Evolutionary conservation across 2,888 invertebrate species (phyloP), one percentile per base, ranked within the genome.

Genomic region (Cyrtodaria siliqua): DNA sequence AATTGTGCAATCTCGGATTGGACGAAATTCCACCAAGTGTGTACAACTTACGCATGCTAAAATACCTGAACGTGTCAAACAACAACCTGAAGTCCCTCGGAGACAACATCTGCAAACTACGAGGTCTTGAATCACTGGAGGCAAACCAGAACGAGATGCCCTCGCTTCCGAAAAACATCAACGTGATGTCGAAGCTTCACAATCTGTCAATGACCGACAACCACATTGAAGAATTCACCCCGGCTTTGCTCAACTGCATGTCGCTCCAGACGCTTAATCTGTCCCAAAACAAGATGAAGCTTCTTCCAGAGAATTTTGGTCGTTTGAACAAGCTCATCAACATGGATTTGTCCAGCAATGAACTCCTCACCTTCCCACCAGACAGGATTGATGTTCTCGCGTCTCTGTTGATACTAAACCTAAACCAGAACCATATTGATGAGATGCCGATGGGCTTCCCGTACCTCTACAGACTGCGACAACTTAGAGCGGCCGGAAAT

Each of bases 351-450:
- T 91, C 92, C n/a, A 81, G 87, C 76, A 92, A 92, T 69, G 86
- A 88, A 62, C 71, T 92, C 33, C 75, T 90, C 49, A 84, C 80
- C 24, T 91, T 92, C 57, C 92, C 92, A 4, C 88, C 84, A 49
- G 91, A 91, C 64, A 82, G 86, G 9, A 89, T 98, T 87, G 97
- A 97, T 8, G 96, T 97, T 63, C 96, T 98, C 95, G 95, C 95
- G 0, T 97, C 97, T 92, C 93, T 92, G 57, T 27, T 88, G 33
- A 79, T 96, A 93, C 93, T 98, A 56, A 97, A 97, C 91, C 92
- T 98, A 8, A 96, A 96, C 6, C 94, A 96, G 90, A 98, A 98
- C 92, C 94, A 95, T 77, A 95, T 98, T 83, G 95, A 95, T 73
- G 96, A 96, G 83, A 94, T 98, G 83, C 91, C 92, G 0, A 87